Evolutionary conservation across 2,888 invertebrate genomes (phyloP), one percentile per base, ranked within the genome.

Genomic region (Athrips mouffetella): DNA sequence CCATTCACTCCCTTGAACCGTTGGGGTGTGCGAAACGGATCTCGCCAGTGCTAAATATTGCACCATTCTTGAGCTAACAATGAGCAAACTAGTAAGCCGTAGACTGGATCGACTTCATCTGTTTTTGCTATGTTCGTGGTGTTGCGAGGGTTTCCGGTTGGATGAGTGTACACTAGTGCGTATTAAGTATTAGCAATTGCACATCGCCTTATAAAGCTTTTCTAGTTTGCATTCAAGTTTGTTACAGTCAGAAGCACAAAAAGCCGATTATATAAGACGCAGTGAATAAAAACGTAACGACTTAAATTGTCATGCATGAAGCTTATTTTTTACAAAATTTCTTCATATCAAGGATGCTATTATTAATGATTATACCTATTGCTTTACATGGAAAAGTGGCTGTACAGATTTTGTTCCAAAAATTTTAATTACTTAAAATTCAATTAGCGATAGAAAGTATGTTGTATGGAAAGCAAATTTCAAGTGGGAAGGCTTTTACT

Each of bases 401-500:
- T n/a, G n/a, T n/a, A n/a, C n/a, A n/a, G n/a, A n/a, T n/a, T n/a
- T n/a, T n/a, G n/a, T n/a, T n/a, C n/a, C n/a, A n/a, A n/a, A n/a
- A n/a, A n/a, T n/a, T n/a, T n/a, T n/a, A n/a, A n/a, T n/a, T n/a
- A n/a, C n/a, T n/a, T n/a, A n/a, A n/a, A n/a, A n/a, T n/a, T n/a
- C n/a, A n/a, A n/a, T n/a, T n/a, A n/a, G n/a, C n/a, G n/a, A n/a
- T n/a, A n/a, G n/a, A n/a, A n/a, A n/a, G n/a, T n/a, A n/a, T 6
- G 31, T 31, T 7, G 13, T 16, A 7, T 6, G 31, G 31, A 31
- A 6, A 7, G 31, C 3, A 8, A 37, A n/a, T 37, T 20, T 27
- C n/a, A 20, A 42, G 42, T 42, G 45, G 31, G 15, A 29, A 30
- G 33, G 29, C 18, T 29, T 37, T 30, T 16, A 30, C 27, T 6